These are phyloP conservation scores for Tachysurus vachellii DNA, from an alignment of 2,113 vertebrate genomes.

Conservation along the genomic window DNA sequence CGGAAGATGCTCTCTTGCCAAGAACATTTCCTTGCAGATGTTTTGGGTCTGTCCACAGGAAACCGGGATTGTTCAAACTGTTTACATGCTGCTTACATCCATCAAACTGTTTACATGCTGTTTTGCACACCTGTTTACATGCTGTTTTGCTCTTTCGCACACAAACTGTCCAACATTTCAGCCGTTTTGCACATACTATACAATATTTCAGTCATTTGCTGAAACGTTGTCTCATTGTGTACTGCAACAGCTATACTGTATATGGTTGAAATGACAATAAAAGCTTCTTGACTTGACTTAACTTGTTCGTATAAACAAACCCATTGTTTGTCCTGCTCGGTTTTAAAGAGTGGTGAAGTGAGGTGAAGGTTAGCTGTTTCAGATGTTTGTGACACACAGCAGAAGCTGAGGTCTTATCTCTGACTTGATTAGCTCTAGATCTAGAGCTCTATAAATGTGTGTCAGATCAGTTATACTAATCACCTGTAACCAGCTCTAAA, in stretches of 20 bases:
- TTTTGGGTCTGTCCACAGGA: constrained; percentile 45
- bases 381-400: constrained; percentile 16
- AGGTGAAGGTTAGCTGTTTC: constrained; percentile 2
- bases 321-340: constrained; percentile 39
- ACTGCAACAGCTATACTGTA: no score
- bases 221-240: no score
- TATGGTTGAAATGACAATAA: no score
- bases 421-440: background rate
- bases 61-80: constrained; percentile 47
- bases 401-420: constrained; percentile 27
- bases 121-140: no score
- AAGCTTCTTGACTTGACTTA: no score
- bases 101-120: no score
- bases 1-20: constrained; percentile 35
- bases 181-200: no score
- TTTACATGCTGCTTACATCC: no score
- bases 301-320: constrained; percentile 22
- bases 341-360: constrained; percentile 6
- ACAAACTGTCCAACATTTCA: no score
- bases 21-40: constrained; percentile 38
- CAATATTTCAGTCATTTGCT: no score
- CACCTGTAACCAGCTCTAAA: background rate
- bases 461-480: background rate
- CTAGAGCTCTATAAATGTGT: background rate
- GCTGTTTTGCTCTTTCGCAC: no score